These are phyloP conservation scores for Meda fulgida DNA, from an alignment of 2,797 vertebrate genomes.

Conservation along the genomic window DNA sequence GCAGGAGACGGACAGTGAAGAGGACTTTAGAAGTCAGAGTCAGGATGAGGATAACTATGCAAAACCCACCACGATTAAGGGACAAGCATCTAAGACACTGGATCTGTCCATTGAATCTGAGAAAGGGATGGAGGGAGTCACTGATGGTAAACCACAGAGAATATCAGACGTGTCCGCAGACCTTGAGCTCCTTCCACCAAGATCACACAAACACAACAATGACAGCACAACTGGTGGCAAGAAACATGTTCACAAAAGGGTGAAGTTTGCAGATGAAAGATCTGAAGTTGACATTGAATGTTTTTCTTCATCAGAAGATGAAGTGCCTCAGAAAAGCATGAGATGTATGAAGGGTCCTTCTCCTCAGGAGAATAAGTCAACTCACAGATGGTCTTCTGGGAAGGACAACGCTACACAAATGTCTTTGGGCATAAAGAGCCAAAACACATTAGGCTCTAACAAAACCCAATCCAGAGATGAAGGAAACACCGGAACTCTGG, in stretches of 20 bases:
- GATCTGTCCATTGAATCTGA: constrained; percentile 58
- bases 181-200: constrained; percentile 71
- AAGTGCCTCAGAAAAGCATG: constrained; percentile 64
- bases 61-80: constrained; percentile 74
- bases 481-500: constrained; percentile 72
- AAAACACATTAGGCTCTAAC: constrained; percentile 2
- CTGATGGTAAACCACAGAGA: neutral
- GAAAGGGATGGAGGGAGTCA: constrained; percentile 54
- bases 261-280: constrained; percentile 37
- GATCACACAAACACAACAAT: constrained; percentile 41
- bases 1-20: constrained; percentile 62
- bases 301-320: constrained; percentile 87
- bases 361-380: constrained; percentile 17
- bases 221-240: constrained; percentile 22
- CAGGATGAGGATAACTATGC: constrained; percentile 73
- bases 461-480: constrained; percentile 48
- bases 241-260: constrained; percentile 38
- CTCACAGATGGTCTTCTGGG: neutral
- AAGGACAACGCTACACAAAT: constrained; percentile 6
- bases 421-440: constrained; percentile 11
- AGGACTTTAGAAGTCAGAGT: constrained; percentile 30
- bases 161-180: constrained; percentile 81
- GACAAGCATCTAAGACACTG: constrained; percentile 47
- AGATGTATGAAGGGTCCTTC: constrained; percentile 49
- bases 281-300: constrained; percentile 76